phyloP scores from a whole-genome alignment of 2,888 invertebrate species.

The Lithosia quadra region DNA sequence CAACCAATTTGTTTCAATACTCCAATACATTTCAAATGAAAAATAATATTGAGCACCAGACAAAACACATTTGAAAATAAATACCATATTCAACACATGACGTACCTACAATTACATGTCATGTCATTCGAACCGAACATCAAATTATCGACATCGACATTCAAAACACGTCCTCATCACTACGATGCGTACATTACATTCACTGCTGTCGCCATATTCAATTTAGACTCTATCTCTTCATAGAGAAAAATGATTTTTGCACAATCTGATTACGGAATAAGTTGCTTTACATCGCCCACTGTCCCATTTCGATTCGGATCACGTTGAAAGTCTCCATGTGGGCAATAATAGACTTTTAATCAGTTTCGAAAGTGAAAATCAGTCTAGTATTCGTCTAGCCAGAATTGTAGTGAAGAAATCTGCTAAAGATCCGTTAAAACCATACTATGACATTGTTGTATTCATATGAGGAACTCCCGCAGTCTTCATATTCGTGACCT shows the following conservation, averaged over 20 bases:
- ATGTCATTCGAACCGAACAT: slow-evolving; percentile 57
- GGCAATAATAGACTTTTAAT: slow-evolving; percentile 44
- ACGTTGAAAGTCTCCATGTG: slow-evolving; percentile 41
- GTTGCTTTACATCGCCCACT: slow-evolving; percentile 54
- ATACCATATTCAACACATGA: slow-evolving; percentile 64
- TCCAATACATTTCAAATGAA: neutral
- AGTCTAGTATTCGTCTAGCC: slow-evolving; percentile 18
- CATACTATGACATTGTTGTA: neutral
- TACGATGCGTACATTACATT: slow-evolving; percentile 56
- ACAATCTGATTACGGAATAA: slow-evolving; percentile 5
- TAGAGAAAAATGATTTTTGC: slow-evolving; percentile 32
- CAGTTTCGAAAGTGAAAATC: slow-evolving; percentile 39
- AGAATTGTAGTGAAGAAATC: no score
- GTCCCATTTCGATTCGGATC: slow-evolving; percentile 42
- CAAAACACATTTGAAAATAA: slow-evolving; percentile 7
- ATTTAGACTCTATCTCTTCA: slow-evolving; percentile 32
- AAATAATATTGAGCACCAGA: neutral
- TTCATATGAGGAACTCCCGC: neutral
- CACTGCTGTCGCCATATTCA: slow-evolving; percentile 31
- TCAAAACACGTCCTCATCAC: slow-evolving; percentile 67
- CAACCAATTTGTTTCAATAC: no score
- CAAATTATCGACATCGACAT: slow-evolving; percentile 66
- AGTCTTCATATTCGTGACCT: neutral
- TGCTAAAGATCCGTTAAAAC: neutral
- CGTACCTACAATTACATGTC: slow-evolving; percentile 63